A percentile compares a stretch with the other conserved stretches of the same genome.
These are phyloP conservation scores for Cyphomyrmex costatus DNA, from an alignment of 1,140 invertebrate species.

Conservation along the genomic window DNA sequence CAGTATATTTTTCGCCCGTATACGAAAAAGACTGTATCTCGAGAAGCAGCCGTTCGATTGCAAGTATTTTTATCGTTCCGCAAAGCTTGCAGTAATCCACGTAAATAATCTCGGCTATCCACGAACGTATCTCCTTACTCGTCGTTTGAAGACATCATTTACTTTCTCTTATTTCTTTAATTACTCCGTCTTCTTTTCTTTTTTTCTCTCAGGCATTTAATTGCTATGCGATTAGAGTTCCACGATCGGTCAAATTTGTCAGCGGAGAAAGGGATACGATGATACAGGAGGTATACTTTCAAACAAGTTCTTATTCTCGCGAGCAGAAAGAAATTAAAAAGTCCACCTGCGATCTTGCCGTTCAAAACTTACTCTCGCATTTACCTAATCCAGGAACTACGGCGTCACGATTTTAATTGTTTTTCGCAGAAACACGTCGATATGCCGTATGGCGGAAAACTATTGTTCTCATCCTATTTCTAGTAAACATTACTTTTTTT, in stretches of 20 bases:
- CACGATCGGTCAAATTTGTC: constrained; percentile 70
- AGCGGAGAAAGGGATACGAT: constrained; percentile 53
- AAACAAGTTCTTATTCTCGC: constrained; percentile 62
- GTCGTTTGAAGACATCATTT: constrained; percentile 59
- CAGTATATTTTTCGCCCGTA: constrained; percentile 32
- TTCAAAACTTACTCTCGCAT: constrained; percentile 56
- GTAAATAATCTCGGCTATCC: constrained; percentile 66
- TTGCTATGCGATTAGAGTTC: constrained; percentile 66
- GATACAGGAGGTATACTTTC: constrained; percentile 46
- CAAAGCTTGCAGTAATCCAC: constrained; percentile 52
- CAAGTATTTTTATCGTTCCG: constrained; percentile 70
- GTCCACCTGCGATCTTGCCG: constrained; percentile 50
- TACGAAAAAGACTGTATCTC: constrained; percentile 30
- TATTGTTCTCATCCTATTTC: not conserved
- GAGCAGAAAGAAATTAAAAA: constrained; percentile 60
- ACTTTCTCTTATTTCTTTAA: constrained; percentile 76
- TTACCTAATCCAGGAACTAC: constrained; percentile 46
- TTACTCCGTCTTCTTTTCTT: constrained; percentile 49
- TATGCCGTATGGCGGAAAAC: not conserved
- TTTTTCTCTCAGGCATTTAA: constrained; percentile 66
- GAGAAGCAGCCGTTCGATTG: constrained; percentile 51
- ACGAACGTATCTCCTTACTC: constrained; percentile 69
- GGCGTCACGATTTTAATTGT: constrained; percentile 30
- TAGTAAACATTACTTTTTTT: constrained; percentile 12
- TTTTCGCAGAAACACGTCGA: constrained; percentile 29